Evolutionary conservation across 64 coral and sea anemone genomes (phyloP), one percentile per base, ranked within the genome.

Genomic region (Pachyseris speciosa): DNA sequence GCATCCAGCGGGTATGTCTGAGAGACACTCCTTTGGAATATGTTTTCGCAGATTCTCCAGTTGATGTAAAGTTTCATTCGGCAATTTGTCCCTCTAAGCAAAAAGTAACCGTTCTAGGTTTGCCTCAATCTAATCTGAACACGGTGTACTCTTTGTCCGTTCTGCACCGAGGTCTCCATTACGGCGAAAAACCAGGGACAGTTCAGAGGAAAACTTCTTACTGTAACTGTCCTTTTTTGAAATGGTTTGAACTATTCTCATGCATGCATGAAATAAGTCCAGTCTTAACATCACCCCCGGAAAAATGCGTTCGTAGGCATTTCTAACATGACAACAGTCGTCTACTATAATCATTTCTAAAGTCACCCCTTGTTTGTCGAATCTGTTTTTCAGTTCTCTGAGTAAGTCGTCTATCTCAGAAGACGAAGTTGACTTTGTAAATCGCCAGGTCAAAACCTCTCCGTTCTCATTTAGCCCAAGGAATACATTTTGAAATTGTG

Each of bases 1-100:
- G 37, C 92, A 89, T 59, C 93, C 96, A 37, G 89, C 69, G 8
- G 96, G 96, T 36, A 98, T 91, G 13, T 73, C 92, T 8, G 96
- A 98, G 2, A 98, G 68, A 64, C 92, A 98, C 15, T 88, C 96
- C 37, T 83, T 86, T 15, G 38, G 57, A 11, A 98, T 98, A 45
- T 98, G 96, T 69, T 86, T 86, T 27, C 92, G 65, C 3, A 98
- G 60, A 25, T 78, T 83, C 25, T 94, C 92, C 64, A 94, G 83
- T 16, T 85, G 74, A 51, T 31, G 73, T 2, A 87, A 48, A 25
- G 92, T 92, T 15, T 58, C 83, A 72, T 94, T 53, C 34, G 40
- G 74, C 20, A 94, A 72, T 30, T 80, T 91, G 19, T 67, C 64
- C 9, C 49, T 88, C 92, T 84, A 98, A 16, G 37, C 69, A 71